Evolutionary conservation across 2,888 invertebrate genomes (phyloP).

Genomic region (Rhynchonema sp.): DNA sequence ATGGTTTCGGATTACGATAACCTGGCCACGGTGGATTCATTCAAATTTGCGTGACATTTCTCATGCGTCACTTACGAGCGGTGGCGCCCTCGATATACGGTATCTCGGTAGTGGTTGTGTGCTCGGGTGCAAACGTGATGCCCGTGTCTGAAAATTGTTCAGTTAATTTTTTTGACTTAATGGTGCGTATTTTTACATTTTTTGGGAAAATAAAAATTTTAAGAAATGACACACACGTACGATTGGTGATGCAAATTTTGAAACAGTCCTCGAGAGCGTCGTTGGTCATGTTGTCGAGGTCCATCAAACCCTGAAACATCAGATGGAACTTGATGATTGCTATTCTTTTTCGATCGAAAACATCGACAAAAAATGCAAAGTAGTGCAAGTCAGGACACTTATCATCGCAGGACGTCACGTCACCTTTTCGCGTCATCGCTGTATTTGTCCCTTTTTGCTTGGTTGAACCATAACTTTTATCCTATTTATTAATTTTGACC

Average conservation of each 20-base stretch:
- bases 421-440: no score
- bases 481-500: no score
- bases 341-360: no score
- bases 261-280: conserved; percentile 17
- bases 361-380: no score
- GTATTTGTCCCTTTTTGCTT: no score
- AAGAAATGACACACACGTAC: neutral
- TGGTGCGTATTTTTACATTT: neutral
- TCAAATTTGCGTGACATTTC: no score
- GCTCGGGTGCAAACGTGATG: conserved; percentile 9
- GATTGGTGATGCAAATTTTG: conserved; percentile 20
- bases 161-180: no score
- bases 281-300: neutral
- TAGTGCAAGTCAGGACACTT: no score
- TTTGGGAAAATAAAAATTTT: neutral
- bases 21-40: neutral
- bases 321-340: no score
- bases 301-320: neutral
- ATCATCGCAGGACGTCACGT: no score
- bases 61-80: conserved; percentile 19
- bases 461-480: no score
- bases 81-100: conserved; percentile 26
- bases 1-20: no score
- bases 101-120: conserved; percentile 18
- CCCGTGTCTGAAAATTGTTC: conserved; percentile 5